Evolutionary conservation across 2,888 invertebrate species (phyloP), one percentile per base, ranked within the genome.

Genomic region (Trissolcus japonicus): DNA sequence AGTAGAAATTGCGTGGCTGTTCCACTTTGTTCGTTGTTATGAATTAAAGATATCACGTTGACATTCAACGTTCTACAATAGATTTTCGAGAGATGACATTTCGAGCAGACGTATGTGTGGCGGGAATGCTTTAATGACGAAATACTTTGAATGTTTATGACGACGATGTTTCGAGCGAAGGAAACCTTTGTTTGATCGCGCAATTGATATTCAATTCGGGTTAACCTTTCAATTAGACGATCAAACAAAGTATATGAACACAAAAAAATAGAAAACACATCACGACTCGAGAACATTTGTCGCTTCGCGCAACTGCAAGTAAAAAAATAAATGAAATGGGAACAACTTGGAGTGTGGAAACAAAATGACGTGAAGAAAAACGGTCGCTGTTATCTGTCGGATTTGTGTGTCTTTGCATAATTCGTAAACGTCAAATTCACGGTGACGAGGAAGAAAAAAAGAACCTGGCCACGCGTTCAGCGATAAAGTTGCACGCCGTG

Each of bases 401-500:
- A 43, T 48, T 17, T 4, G 16, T 14, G 14, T 48, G n/a, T 14
- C 16, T 48, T 16, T n/a, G n/a, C 9, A 14, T 16, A 9, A 43
- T 60, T 60, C 54, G 71, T 76, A 65, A 71, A 14, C 67, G 57
- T 74, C 67, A 74, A 73, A 66, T 67, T 67, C 62, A 50, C 55
- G 29, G 40, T 53, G 17, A 65, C 51, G 65, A 68, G 48, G 67
- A 65, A 25, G 65, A 50, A 19, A 21, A 67, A 68, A 61, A 65
- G 69, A 46, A 14, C 21, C 16, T 41, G 60, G 60, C 68, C 68
- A 73, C 56, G 73, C 73, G 68, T 77, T 65, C 46, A 51, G 73
- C 68, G 68, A 73, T 77, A 77, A 77, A 73, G 73, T 77, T 73
- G 77, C 76, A 76, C 69, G 54, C 48, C 68, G 62, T 67, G 62